These are phyloP conservation scores for Saturnia pavonia DNA, from an alignment of 2,888 invertebrate genomes.

Conservation along the genomic window DNA sequence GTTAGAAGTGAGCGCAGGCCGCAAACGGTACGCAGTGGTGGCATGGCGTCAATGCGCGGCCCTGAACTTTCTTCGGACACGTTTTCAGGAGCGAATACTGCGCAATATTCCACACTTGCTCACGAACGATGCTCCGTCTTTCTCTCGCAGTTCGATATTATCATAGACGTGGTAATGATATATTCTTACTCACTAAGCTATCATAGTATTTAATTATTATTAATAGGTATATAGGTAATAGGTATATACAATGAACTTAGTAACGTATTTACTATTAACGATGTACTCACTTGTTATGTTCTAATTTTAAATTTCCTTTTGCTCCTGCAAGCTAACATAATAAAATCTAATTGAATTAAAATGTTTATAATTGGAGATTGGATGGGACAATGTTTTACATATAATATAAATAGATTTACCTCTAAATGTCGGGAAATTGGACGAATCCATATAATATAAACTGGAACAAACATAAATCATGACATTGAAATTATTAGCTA, in stretches of 20 bases:
- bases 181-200: background rate
- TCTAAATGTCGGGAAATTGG: background rate
- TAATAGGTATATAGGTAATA: background rate
- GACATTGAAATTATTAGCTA: background rate
- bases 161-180: background rate
- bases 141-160: background rate
- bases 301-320: conserved; percentile 31
- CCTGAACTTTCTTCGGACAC: conserved; percentile 82
- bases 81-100: conserved; percentile 79
- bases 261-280: background rate
- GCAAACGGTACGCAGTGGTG: conserved; percentile 52
- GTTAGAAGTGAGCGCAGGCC: conserved; percentile 46
- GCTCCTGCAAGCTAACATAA: background rate
- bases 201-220: background rate
- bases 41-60: conserved; percentile 80
- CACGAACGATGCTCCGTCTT: background rate
- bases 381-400: conserved; percentile 31
- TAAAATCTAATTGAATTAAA: conserved; percentile 26
- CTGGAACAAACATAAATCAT: no score
- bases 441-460: background rate
- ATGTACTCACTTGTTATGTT: background rate
- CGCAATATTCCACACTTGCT: conserved; percentile 70
- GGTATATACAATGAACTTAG: background rate
- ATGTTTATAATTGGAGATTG: conserved; percentile 72
- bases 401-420: background rate